These are phyloP conservation scores for Sericinus montela DNA, from an alignment of 2,888 invertebrate species.

Conservation along the genomic window DNA sequence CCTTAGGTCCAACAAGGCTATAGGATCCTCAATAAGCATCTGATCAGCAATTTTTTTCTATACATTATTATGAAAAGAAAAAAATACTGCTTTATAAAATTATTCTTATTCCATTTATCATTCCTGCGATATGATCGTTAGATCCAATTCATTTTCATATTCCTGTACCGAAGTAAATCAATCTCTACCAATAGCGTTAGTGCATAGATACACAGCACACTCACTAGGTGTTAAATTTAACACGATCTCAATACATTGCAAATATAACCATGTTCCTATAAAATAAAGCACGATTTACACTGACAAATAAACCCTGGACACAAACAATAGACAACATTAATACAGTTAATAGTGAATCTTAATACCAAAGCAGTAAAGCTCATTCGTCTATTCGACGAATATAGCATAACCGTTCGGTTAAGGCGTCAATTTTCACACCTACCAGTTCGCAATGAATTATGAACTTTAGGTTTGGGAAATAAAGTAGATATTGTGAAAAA, in stretches of 20 bases:
- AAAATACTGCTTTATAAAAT: no score
- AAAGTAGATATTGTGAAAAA: slow-evolving; percentile 28
- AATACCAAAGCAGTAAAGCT: slow-evolving; percentile 26
- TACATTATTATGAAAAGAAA: no score
- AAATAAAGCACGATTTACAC: slow-evolving; percentile 20
- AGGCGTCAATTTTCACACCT: slow-evolving; percentile 78
- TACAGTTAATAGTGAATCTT: slow-evolving; percentile 28
- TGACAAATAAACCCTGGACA: neutral
- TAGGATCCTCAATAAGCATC: no score
- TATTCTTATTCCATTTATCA: no score
- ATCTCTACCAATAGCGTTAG: slow-evolving; percentile 53
- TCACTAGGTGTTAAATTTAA: slow-evolving; percentile 69
- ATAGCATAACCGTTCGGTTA: slow-evolving; percentile 35
- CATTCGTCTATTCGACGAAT: slow-evolving; percentile 21
- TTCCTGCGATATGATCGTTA: no score
- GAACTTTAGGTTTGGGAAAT: neutral
- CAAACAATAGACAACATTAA: slow-evolving; percentile 21
- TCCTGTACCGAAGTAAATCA: slow-evolving; percentile 7
- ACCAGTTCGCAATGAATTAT: slow-evolving; percentile 22
- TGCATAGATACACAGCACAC: slow-evolving; percentile 43
- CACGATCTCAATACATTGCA: slow-evolving; percentile 41
- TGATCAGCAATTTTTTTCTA: no score
- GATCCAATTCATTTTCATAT: slow-evolving; percentile 4
- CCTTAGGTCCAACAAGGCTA: no score
- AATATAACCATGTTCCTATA: slow-evolving; percentile 17